phyloP scores from a whole-genome alignment of 2,113 vertebrate species.

The Anoplopoma fimbria region DNA sequence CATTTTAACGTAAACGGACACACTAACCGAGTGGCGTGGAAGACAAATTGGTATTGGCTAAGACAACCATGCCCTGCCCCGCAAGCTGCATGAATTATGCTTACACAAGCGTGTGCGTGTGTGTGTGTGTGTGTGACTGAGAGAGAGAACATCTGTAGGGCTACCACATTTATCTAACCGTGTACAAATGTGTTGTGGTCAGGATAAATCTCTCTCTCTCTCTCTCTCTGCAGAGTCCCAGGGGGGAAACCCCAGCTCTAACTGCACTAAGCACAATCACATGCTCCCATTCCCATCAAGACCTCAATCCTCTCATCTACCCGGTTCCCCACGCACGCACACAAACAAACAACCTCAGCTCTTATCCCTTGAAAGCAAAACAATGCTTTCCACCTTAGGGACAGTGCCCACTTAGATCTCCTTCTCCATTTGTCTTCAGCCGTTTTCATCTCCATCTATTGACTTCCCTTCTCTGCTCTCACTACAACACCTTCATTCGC shows the following conservation, averaged over 20 bases:
- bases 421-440: conserved; percentile 50
- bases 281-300: conserved; percentile 69
- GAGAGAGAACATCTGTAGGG: conserved; percentile 57
- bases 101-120: conserved; percentile 17
- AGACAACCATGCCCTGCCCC: conserved; percentile 52
- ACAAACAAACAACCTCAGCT: conserved; percentile 20
- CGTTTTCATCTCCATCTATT: conserved; percentile 45
- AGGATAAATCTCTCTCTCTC: conserved; percentile 71
- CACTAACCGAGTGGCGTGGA: conserved; percentile 46
- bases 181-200: conserved; percentile 71
- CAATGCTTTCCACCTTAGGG: conserved; percentile 36
- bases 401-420: conserved; percentile 48
- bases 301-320: conserved; percentile 57
- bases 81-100: conserved; percentile 58
- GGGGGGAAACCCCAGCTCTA: conserved; percentile 61
- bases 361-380: conserved; percentile 50
- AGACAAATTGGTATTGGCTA: conserved; percentile 64
- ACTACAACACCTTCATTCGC: conserved; percentile 22
- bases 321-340: not conserved
- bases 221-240: conserved; percentile 60
- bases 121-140: not conserved
- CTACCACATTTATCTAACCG: conserved; percentile 69
- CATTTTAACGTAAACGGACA: conserved; percentile 71
- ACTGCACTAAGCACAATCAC: conserved; percentile 78
- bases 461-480: conserved; percentile 41